Percentiles rank a stretch among this genome's conserved stretches.
phyloP scores from a whole-genome alignment of 1,140 invertebrate species.

The Ephestia elutella region DNA sequence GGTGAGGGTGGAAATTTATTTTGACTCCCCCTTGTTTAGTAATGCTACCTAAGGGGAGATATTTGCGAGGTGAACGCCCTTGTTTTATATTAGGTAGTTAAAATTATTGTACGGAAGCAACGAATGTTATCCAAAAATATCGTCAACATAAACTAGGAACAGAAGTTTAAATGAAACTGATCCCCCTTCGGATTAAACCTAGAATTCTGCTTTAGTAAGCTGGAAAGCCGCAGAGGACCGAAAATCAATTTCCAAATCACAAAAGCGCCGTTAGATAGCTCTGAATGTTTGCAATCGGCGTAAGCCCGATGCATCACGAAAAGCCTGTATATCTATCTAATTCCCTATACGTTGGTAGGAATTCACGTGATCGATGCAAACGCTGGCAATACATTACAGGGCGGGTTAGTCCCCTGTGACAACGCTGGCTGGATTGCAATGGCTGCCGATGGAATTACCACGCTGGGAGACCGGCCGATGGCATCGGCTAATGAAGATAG shows the following conservation, averaged over 20 bases:
- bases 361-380: slow-evolving; percentile 40
- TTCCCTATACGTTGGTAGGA: slow-evolving; percentile 29
- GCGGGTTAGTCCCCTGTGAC: slow-evolving; percentile 29
- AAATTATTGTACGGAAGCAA: slow-evolving; percentile 24
- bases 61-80: slow-evolving; percentile 66
- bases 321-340: slow-evolving; percentile 30
- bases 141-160: neutral
- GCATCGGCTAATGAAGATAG: slow-evolving; percentile 30
- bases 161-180: neutral
- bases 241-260: slow-evolving; percentile 3
- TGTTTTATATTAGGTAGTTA: slow-evolving; percentile 38
- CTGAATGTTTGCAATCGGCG: slow-evolving; percentile 5
- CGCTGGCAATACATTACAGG: slow-evolving; percentile 38
- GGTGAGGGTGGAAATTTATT: slow-evolving; percentile 68
- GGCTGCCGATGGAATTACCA: slow-evolving; percentile 28
- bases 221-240: neutral
- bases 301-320: slow-evolving; percentile 27
- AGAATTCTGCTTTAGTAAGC: neutral
- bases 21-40: slow-evolving; percentile 47
- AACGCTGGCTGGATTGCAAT: slow-evolving; percentile 33
- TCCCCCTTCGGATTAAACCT: neutral
- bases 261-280: slow-evolving; percentile 1
- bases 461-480: slow-evolving; percentile 4
- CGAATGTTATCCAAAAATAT: slow-evolving; percentile 5
- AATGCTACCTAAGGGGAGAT: slow-evolving; percentile 52